These are phyloP conservation scores for Fundulus diaphanus DNA, from an alignment of 2,797 vertebrate genomes.

Conservation along the genomic window DNA sequence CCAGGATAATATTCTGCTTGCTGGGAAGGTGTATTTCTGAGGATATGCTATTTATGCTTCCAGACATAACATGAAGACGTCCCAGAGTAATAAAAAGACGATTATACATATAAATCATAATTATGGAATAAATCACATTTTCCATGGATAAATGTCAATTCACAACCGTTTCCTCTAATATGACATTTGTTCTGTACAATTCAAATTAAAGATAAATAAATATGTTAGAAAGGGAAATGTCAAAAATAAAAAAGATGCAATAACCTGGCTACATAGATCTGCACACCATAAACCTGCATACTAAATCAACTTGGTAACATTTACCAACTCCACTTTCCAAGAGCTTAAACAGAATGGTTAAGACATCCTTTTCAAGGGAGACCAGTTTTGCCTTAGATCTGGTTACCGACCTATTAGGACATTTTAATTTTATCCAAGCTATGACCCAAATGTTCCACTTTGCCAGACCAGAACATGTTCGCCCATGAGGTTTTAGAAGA, in stretches of 20 bases:
- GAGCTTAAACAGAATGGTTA: not conserved
- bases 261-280: not conserved
- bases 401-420: not conserved
- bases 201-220: not conserved
- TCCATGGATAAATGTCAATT: not conserved
- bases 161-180: not conserved
- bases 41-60: conserved; percentile 5
- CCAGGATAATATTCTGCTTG: conserved; percentile 55
- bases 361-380: not conserved
- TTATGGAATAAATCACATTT: not conserved
- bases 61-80: not conserved
- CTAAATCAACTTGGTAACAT: not conserved
- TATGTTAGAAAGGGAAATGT: not conserved
- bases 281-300: not conserved
- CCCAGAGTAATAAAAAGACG: not conserved
- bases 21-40: conserved; percentile 66
- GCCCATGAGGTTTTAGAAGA: no score
- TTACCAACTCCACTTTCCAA: not conserved
- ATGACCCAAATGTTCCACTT: not conserved
- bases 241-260: not conserved
- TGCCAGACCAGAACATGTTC: not conserved
- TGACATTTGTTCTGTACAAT: not conserved
- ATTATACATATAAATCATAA: not conserved
- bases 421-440: no score
- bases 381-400: no score